Base-by-base conservation (phyloP, 2,113 vertebrate species). In the Odontophorus gujanensis region DNA sequence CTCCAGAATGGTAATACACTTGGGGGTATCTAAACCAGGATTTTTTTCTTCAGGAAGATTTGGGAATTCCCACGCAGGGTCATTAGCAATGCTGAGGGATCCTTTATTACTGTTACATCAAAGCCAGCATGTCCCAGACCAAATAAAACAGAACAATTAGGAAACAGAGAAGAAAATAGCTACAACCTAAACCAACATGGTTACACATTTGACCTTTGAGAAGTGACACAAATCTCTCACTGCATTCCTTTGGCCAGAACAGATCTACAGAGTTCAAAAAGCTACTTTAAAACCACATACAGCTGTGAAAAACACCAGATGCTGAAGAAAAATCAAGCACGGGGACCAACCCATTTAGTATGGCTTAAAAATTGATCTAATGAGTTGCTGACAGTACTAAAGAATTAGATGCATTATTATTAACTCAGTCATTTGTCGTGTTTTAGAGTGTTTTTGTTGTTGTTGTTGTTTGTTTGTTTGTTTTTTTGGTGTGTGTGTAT, bases 111-210 rank as follows among this genome's bases (percentile, higher is more conserved):
- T 43, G 43, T 42, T 38, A 26, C 36, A 79, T 5, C 34, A 63
- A 85, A 87, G 55, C 43, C 50, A 83, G 20, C 9, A 51, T 13
- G 15, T 45, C 26, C 40, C 55, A 93, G 57, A 59, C 8, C 26
- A 90, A 90, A 76, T 58, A 76, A 87, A 87, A 36, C 6, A 81
- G 30, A 92, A 86, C 32, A 67, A 71, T 30, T 43, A 17, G 26
- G 48, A 76, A 93, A 72, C 0, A 2, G 19, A 84, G 40, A 24
- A n/a, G 28, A 17, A 86, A 94, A 30, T 26, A 87, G 38, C 36
- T 81, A 47, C n/a, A 68, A 30, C 19, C 58, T 65, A 58, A 57
- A 75, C 12, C 40, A 68, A 53, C 17, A 48, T 10, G 24, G 26
- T 57, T 53, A 43, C 3, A 6, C 14, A 15, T 81, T 30, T 81